These are phyloP conservation scores for Microcebus griseorufus DNA, from an alignment of 2,113 vertebrate genomes.

Conservation along the genomic window DNA sequence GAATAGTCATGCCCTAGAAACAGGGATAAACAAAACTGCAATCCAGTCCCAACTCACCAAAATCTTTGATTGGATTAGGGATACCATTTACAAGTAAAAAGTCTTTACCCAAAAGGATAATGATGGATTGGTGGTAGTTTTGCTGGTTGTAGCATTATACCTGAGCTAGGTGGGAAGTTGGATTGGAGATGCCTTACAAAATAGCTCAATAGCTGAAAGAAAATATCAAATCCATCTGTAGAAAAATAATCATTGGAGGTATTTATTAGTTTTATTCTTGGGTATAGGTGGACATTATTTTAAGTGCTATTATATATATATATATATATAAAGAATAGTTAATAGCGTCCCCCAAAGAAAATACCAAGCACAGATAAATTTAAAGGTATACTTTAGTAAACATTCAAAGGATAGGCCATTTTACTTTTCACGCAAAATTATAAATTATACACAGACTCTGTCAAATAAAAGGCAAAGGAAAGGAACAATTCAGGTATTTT, in stretches of 20 bases:
- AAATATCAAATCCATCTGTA: neutral
- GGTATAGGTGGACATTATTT: neutral
- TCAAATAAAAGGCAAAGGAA: neutral
- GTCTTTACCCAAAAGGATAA: neutral
- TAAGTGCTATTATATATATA: neutral
- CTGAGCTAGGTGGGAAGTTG: neutral
- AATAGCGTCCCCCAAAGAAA: neutral
- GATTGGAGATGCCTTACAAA: neutral
- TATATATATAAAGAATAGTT: neutral
- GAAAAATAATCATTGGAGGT: neutral
- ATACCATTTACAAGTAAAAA: neutral
- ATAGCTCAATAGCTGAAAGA: neutral
- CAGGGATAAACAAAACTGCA: neutral
- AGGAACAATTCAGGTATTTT: neutral
- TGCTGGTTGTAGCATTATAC: neutral
- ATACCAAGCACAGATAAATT: neutral
- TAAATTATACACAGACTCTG: neutral
- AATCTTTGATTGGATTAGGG: neutral
- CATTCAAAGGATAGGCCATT: neutral
- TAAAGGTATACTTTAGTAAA: neutral
- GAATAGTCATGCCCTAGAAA: neutral
- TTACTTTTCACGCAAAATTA: neutral
- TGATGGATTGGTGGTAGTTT: neutral
- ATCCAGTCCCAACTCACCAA: neutral
- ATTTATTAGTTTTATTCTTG: neutral